phyloP scores from a whole-genome alignment of 2,113 vertebrate genomes.

The Corythornis vintsioides region DNA sequence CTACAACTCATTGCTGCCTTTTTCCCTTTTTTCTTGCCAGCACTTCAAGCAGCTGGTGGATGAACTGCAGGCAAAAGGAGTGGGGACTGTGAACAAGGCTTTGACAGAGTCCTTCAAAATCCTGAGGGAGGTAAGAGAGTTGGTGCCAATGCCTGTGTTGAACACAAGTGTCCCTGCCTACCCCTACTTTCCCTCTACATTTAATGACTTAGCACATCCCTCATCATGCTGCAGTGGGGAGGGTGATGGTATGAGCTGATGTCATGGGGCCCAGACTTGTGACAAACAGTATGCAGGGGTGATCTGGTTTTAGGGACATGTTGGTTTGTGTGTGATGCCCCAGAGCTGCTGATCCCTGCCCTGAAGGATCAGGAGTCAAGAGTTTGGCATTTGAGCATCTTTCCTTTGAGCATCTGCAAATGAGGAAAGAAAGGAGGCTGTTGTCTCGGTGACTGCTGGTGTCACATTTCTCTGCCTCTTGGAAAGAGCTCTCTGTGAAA shows the following conservation, averaged over 20 bases:
- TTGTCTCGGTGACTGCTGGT: background rate
- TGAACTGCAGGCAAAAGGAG: constrained; percentile 89
- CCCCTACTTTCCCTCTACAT: background rate
- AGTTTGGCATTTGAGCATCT: background rate
- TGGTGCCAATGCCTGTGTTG: background rate
- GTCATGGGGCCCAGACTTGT: background rate
- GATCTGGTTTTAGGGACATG: no score
- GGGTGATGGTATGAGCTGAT: accelerated
- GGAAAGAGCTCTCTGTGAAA: background rate
- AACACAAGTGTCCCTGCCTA: background rate
- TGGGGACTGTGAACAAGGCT: constrained; percentile 89
- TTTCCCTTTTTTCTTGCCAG: constrained; percentile 61
- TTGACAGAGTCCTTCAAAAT: constrained; percentile 93
- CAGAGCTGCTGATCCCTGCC: background rate
- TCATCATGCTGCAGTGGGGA: background rate
- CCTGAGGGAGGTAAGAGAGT: constrained; percentile 83
- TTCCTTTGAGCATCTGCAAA: background rate
- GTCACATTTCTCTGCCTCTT: background rate
- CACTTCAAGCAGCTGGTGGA: constrained; percentile 94
- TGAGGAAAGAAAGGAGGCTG: background rate
- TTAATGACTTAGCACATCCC: background rate
- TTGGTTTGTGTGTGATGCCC: background rate
- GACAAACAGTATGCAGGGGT: background rate
- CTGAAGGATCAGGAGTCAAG: background rate
- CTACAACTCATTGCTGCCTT: background rate